Conservation (phyloP, 2,888 invertebrate genomes). For the Piscicola geometra region DNA sequence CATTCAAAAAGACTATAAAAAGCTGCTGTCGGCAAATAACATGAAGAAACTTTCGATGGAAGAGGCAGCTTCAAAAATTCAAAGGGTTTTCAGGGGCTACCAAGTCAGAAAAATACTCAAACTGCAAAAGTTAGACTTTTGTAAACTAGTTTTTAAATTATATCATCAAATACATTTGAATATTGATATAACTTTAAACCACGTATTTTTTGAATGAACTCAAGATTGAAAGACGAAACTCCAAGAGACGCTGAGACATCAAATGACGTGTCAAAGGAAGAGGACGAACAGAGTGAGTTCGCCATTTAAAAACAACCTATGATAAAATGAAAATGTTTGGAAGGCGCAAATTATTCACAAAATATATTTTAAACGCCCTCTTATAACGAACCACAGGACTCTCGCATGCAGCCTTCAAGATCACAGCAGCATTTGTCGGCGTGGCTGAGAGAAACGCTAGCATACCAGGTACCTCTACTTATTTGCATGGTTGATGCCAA, state of each 20-base stretch:
- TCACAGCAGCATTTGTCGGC: conserved; percentile 25
- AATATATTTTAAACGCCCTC: background rate
- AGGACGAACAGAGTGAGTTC: conserved; percentile 26
- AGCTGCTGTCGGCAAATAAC: conserved; percentile 4
- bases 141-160: too few relatives aligned
- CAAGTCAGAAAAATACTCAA: conserved; percentile 9
- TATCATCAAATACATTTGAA: too few relatives aligned
- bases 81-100: conserved; percentile 31
- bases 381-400: conserved; percentile 9
- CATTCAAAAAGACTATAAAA: conserved; percentile 27
- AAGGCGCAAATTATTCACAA: too few relatives aligned
- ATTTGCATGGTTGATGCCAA: too few relatives aligned
- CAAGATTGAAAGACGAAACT: conserved; percentile 1
- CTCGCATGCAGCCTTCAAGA: conserved; percentile 13
- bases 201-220: background rate
- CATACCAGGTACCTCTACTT: too few relatives aligned
- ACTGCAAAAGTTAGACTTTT: background rate
- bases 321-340: too few relatives aligned
- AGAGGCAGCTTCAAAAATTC: conserved; percentile 33
- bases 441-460: conserved; percentile 25
- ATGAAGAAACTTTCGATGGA: background rate
- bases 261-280: conserved; percentile 6
- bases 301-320: too few relatives aligned
- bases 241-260: background rate
- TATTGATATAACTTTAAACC: background rate